A percentile compares a stretch with the other conserved stretches of the same genome.
These are phyloP conservation scores for Hydrophis major DNA, from an alignment of 2,797 vertebrate genomes.

Conservation along the genomic window DNA sequence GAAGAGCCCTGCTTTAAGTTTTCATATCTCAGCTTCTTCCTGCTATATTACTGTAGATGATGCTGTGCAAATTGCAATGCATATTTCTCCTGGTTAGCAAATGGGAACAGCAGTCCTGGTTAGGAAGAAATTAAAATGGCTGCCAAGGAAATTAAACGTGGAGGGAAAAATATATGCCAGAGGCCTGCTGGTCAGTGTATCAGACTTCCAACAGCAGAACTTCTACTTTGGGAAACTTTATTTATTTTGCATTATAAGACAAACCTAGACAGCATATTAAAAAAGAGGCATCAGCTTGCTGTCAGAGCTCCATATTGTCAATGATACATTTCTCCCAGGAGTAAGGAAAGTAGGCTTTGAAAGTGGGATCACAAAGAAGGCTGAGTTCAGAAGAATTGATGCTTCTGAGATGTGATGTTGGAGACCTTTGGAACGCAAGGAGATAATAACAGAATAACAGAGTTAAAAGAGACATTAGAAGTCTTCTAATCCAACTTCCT, in stretches of 20 bases:
- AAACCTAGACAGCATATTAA: not conserved
- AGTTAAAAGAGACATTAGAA: not conserved
- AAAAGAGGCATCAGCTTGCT: not conserved
- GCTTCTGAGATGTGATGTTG: not conserved
- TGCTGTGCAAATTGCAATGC: not conserved
- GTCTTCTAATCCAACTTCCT: no score
- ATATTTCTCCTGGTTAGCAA: not conserved
- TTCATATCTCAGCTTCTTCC: not conserved
- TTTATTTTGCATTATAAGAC: not conserved
- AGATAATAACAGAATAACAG: not conserved
- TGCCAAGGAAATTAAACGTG: conserved; percentile 20
- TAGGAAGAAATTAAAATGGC: conserved; percentile 12
- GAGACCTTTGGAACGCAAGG: not conserved
- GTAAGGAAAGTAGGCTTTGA: no score
- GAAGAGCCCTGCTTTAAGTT: no score
- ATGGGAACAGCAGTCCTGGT: conserved; percentile 17
- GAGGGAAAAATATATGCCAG: not conserved
- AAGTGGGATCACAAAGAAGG: no score
- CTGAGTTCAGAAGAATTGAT: not conserved
- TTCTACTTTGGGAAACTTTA: not conserved
- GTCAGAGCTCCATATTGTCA: not conserved
- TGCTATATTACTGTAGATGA: conserved; percentile 5
- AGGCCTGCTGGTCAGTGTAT: conserved; percentile 4
- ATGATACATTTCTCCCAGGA: not conserved
- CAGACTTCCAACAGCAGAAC: not conserved